A percentile compares a stretch with the other conserved stretches of the same genome.
phyloP scores from a whole-genome alignment of 2,888 invertebrate genomes.

The Bombyx huttoni region DNA sequence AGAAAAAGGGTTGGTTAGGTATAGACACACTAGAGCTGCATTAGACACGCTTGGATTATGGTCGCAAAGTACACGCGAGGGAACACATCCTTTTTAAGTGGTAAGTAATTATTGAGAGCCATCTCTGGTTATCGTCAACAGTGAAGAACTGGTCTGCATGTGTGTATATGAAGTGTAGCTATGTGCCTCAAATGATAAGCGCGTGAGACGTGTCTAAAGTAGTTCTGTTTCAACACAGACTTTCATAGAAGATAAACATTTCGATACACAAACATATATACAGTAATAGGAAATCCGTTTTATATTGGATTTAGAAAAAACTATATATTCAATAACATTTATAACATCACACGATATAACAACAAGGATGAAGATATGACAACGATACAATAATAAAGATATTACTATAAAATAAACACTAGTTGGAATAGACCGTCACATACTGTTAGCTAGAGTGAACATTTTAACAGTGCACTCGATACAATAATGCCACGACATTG shows the following conservation, averaged over 20 bases:
- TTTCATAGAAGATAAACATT: conserved; percentile 26
- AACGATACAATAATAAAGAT: conserved; percentile 17
- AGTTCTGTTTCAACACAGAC: conserved; percentile 17
- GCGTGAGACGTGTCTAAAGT: not conserved
- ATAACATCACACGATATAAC: conserved; percentile 53
- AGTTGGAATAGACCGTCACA: not conserved
- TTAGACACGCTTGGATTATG: not conserved
- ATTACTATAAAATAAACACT: not conserved
- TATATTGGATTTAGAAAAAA: conserved; percentile 29
- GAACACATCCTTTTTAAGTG: no score
- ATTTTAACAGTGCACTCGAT: no score
- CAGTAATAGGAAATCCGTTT: conserved; percentile 16
- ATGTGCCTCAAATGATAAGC: no score
- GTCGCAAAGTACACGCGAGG: no score
- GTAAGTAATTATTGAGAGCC: no score
- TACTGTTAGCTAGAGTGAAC: no score
- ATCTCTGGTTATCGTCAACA: no score
- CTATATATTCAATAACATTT: conserved; percentile 65
- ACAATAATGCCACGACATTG: no score
- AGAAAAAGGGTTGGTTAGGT: not conserved
- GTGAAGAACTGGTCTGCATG: no score
- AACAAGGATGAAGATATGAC: conserved; percentile 62
- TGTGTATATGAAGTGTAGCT: no score
- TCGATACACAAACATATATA: conserved; percentile 33
- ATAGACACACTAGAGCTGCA: not conserved